phyloP scores from a whole-genome alignment of 2,113 vertebrate species.

The Podiceps cristatus region DNA sequence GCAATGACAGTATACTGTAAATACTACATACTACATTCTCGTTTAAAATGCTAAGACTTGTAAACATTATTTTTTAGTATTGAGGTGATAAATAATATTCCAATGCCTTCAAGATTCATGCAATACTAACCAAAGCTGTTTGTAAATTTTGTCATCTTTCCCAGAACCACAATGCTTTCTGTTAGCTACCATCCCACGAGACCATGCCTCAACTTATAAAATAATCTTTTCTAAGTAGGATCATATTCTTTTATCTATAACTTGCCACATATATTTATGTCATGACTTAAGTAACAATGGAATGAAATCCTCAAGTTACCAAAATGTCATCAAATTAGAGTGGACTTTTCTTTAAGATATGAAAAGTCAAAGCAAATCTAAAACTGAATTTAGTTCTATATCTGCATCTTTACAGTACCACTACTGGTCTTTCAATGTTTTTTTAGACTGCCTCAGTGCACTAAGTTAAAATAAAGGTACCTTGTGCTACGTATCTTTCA shows the following conservation, averaged over 20 bases:
- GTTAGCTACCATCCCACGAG: background rate
- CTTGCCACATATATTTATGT: background rate
- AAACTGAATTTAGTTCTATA: background rate
- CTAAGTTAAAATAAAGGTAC: background rate
- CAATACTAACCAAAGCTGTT: background rate
- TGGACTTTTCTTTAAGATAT: background rate
- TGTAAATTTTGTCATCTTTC: background rate
- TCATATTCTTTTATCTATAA: background rate
- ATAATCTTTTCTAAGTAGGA: background rate
- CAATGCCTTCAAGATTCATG: background rate
- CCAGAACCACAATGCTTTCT: background rate
- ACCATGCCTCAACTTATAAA: background rate
- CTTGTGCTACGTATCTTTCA: background rate
- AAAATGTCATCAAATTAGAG: background rate
- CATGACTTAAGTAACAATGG: background rate
- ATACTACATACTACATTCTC: background rate
- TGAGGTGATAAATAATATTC: background rate
- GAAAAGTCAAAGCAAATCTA: background rate
- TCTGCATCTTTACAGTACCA: background rate
- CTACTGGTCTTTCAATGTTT: background rate
- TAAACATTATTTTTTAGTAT: background rate
- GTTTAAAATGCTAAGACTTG: background rate
- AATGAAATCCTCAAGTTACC: background rate
- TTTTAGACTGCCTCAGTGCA: background rate
- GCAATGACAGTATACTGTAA: background rate